Percentiles rank a stretch among this genome's conserved stretches.
Evolutionary conservation across 2,797 vertebrate genomes (phyloP).

Genomic region (Liparis tanakae): DNA sequence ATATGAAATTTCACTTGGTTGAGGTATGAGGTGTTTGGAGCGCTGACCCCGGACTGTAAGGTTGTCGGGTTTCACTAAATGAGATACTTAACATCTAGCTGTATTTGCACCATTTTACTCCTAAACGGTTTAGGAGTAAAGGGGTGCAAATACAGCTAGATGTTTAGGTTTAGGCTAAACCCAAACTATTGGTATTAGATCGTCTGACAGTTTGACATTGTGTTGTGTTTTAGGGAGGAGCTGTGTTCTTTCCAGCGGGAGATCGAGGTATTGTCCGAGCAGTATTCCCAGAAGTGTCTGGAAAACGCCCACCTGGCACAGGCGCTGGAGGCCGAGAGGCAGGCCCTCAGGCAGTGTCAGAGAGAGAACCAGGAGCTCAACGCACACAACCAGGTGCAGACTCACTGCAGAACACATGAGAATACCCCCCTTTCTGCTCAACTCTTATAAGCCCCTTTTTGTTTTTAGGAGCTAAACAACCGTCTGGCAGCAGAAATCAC

Average conservation of each 20-base stretch:
- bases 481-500: conserved; percentile 87
- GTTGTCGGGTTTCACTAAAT: neutral
- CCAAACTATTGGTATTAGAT: neutral
- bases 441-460: neutral
- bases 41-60: conserved; percentile 11
- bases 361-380: conserved; percentile 89
- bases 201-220: neutral
- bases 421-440: neutral
- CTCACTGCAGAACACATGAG: neutral
- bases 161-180: no score
- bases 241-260: conserved; percentile 86
- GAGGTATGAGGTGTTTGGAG: neutral
- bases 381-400: conserved; percentile 86
- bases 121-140: no score
- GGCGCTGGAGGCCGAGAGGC: conserved; percentile 87
- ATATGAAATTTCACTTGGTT: no score
- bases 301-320: conserved; percentile 88
- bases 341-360: conserved; percentile 87
- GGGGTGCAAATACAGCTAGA: no score
- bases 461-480: conserved; percentile 85
- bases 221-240: conserved; percentile 81
- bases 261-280: conserved; percentile 87
- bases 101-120: neutral
- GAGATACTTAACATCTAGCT: neutral
- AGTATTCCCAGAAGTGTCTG: conserved; percentile 89